A percentile compares a stretch with the other conserved stretches of the same genome.
Conservation (phyloP, 2,888 invertebrate genomes). For the Ichneumoninae sp. region DNA sequence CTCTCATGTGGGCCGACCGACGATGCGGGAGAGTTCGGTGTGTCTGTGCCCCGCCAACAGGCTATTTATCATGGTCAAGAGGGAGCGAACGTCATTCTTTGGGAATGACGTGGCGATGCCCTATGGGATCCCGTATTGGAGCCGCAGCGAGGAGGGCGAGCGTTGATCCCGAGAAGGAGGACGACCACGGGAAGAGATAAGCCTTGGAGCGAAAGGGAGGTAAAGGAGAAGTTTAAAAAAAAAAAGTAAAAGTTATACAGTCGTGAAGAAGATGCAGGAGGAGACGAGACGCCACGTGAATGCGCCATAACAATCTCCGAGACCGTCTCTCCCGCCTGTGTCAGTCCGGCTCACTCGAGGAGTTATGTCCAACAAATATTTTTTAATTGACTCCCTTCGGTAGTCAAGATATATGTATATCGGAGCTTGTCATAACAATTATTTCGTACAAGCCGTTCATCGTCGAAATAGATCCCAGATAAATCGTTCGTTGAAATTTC, state of each 20-base stretch:
- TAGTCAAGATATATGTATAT: conserved; percentile 4
- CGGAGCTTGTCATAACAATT: conserved; percentile 12
- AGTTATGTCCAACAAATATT: conserved; percentile 27
- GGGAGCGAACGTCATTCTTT: conserved; percentile 63
- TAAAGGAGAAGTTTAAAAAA: conserved; percentile 61
- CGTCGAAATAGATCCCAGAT: conserved; percentile 18
- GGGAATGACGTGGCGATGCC: conserved; percentile 67
- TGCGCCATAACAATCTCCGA: conserved; percentile 10
- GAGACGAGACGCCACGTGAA: conserved; percentile 29
- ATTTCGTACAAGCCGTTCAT: conserved; percentile 23
- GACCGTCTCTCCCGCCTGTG: neutral
- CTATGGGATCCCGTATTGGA: conserved; percentile 51
- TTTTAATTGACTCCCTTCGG: conserved; percentile 40
- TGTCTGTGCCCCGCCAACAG: conserved; percentile 54
- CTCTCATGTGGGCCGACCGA: conserved; percentile 36
- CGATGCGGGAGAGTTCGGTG: conserved; percentile 50
- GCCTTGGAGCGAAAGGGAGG: conserved; percentile 28
- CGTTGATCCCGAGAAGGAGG: conserved; percentile 54
- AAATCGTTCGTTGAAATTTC: conserved; percentile 26
- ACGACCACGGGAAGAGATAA: conserved; percentile 50
- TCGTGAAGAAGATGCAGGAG: conserved; percentile 34
- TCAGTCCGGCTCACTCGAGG: conserved; percentile 8
- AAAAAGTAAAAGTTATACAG: conserved; percentile 47
- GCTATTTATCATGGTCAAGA: conserved; percentile 56
- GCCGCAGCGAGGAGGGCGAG: conserved; percentile 36